Percentiles rank a stretch among this genome's conserved stretches.
Conservation (phyloP, 2,797 vertebrate species). For the Sebastes steindachneri region DNA sequence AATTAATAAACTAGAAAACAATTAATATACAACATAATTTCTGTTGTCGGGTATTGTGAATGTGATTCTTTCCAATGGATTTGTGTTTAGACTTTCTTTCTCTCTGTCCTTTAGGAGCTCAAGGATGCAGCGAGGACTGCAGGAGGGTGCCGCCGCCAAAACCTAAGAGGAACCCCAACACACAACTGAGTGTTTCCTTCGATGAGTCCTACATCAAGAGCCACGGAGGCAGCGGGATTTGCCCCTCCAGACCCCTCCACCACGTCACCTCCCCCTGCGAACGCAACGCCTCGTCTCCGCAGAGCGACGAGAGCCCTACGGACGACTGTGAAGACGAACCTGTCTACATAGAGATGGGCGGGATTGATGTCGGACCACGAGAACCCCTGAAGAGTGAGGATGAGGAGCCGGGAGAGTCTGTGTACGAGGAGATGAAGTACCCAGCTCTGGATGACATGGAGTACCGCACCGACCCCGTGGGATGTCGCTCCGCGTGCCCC, state of each 20-base stretch:
- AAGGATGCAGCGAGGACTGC: constrained; percentile 97
- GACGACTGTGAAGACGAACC: constrained; percentile 92
- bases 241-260: constrained; percentile 70
- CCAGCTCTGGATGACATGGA: constrained; percentile 93
- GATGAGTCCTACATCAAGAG: constrained; percentile 95
- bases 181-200: constrained; percentile 96
- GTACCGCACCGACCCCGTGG: constrained; percentile 89
- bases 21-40: not conserved
- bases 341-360: constrained; percentile 99
- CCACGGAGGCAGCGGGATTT: constrained; percentile 84
- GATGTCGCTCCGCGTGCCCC: constrained; percentile 93
- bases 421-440: constrained; percentile 99
- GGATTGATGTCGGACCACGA: constrained; percentile 86
- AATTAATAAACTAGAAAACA: not conserved
- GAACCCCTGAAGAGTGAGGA: constrained; percentile 89
- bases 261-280: constrained; percentile 67
- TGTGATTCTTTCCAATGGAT: not conserved
- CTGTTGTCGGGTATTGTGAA: not conserved
- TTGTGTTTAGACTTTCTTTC: not conserved
- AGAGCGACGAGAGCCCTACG: constrained; percentile 87
- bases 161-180: constrained; percentile 97
- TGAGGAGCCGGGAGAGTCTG: constrained; percentile 95
- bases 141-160: constrained; percentile 98
- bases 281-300: constrained; percentile 86
- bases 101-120: constrained; percentile 80